phyloP scores from a whole-genome alignment of 2,797 vertebrate genomes.

The Luscinia luscinia region DNA sequence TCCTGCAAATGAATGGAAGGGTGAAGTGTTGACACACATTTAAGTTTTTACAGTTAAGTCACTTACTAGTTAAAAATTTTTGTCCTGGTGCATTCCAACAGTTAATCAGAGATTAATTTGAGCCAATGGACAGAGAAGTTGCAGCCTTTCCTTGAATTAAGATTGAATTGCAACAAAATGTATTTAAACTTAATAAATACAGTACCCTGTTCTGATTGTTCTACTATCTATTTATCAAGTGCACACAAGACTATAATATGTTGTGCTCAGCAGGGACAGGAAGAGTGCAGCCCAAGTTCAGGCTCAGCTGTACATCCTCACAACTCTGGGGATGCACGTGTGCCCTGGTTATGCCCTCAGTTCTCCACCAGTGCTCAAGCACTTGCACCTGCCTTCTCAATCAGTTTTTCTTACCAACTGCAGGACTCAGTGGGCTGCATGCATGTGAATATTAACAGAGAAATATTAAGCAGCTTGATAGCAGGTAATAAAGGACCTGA shows the following conservation, averaged over 20 bases:
- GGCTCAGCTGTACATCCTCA: background rate
- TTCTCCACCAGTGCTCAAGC: background rate
- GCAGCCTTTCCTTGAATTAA: background rate
- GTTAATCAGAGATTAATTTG: background rate
- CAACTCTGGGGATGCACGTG: fast-evolving
- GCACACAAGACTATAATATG: background rate
- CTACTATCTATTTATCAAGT: background rate
- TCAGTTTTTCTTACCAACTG: background rate
- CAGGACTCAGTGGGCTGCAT: background rate
- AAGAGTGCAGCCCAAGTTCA: background rate
- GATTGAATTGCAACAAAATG: background rate
- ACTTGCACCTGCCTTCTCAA: constrained; percentile 3
- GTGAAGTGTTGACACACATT: background rate
- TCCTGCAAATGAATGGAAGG: background rate
- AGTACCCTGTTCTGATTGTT: background rate
- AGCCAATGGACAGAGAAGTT: background rate
- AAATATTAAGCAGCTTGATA: background rate
- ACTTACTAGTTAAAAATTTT: background rate
- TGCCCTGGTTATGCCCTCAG: background rate
- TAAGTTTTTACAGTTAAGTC: background rate
- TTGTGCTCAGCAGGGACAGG: background rate
- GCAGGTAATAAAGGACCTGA: background rate
- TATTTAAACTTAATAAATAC: background rate
- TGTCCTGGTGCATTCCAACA: background rate
- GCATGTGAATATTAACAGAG: background rate